Conservation (phyloP, 2,888 invertebrate species). For the Brachyptera risi region DNA sequence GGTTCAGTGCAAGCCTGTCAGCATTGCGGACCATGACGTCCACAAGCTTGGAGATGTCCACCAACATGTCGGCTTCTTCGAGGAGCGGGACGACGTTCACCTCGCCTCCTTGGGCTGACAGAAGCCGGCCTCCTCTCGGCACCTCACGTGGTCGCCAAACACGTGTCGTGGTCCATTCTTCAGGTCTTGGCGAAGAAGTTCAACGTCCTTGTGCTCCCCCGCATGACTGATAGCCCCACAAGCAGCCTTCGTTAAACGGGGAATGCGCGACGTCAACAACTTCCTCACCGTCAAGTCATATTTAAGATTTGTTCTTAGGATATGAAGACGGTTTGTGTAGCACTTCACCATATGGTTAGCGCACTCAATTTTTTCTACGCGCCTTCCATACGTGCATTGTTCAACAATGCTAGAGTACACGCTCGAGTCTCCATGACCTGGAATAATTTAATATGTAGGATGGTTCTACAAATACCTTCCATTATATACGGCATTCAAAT, state of each 20-base stretch:
- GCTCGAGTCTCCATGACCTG: constrained; percentile 33
- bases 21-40: neutral
- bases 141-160: constrained; percentile 21
- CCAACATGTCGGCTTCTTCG: neutral
- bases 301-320: neutral
- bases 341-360: constrained; percentile 29
- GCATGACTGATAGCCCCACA: neutral
- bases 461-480: too few species aligned
- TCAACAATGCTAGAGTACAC: constrained; percentile 29
- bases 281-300: neutral
- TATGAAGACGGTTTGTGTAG: constrained; percentile 24
- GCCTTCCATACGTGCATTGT: constrained; percentile 8
- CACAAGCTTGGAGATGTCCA: neutral
- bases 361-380: constrained; percentile 33
- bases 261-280: neutral
- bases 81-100: neutral
- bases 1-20: neutral
- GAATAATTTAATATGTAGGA: neutral
- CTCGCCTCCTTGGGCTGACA: neutral
- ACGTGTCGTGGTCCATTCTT: constrained; percentile 19
- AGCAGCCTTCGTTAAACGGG: constrained; percentile 8
- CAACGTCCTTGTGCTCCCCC: neutral
- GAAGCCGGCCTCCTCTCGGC: neutral
- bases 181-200: constrained; percentile 5
- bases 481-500: neutral